Conservation (phyloP, 2,113 vertebrate species). For the Meriones unguiculatus region DNA sequence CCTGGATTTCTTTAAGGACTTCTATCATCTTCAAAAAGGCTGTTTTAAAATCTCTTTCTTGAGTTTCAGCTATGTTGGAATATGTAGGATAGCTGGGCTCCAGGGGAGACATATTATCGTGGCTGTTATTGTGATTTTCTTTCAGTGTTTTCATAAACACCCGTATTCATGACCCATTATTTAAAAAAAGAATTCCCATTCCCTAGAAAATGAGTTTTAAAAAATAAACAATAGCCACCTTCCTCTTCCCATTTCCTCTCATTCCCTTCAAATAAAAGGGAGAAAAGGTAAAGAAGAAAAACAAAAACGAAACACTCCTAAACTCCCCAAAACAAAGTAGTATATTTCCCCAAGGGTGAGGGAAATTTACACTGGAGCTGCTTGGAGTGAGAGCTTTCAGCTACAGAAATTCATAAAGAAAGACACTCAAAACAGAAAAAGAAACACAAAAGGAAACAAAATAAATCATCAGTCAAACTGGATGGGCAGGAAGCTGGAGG, state of each 20-base stretch:
- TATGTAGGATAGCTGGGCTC: too few species aligned
- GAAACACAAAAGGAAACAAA: constrained; percentile 85
- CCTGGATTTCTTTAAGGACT: too few species aligned
- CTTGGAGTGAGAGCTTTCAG: constrained; percentile 81
- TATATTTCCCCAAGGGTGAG: constrained; percentile 80
- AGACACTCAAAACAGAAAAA: constrained; percentile 86
- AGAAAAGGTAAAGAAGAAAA: constrained; percentile 72
- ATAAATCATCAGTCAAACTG: constrained; percentile 83
- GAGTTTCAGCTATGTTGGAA: too few species aligned
- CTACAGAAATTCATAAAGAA: constrained; percentile 85
- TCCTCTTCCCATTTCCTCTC: constrained; percentile 82
- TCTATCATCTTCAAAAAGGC: too few species aligned
- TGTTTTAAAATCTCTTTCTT: too few species aligned
- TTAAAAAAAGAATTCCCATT: constrained; percentile 81
- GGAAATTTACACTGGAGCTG: constrained; percentile 83
- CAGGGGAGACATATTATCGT: too few species aligned
- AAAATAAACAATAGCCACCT: constrained; percentile 84
- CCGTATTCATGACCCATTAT: constrained; percentile 85
- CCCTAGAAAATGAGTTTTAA: constrained; percentile 83
- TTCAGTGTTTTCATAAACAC: constrained; percentile 82
- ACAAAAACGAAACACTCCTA: constrained; percentile 70
- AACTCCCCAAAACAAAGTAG: constrained; percentile 81
- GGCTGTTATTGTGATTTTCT: too few species aligned
- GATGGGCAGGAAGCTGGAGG: constrained; percentile 70
- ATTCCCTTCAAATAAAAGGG: constrained; percentile 83